phyloP scores from a whole-genome alignment of 2,113 vertebrate species.

The Globicephala melas region DNA sequence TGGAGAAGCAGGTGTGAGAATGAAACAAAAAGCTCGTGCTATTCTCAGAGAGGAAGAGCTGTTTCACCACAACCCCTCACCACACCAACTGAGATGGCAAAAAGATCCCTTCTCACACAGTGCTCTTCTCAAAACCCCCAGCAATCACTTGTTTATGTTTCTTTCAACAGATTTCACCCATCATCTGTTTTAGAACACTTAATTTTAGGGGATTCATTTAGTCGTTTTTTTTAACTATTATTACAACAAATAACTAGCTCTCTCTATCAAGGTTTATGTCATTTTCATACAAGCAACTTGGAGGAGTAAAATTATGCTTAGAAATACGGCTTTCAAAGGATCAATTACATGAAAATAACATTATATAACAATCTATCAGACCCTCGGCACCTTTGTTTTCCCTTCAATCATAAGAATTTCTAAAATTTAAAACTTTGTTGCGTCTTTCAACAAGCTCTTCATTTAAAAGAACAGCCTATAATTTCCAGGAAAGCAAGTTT shows the following conservation, averaged over 20 bases:
- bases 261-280: not conserved
- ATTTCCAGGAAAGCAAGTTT: conserved; percentile 9
- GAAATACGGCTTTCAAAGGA: not conserved
- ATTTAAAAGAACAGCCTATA: not conserved
- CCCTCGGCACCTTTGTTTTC: not conserved
- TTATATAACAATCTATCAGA: not conserved
- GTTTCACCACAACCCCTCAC: conserved; percentile 71
- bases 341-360: not conserved
- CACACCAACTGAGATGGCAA: conserved; percentile 49
- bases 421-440: not conserved
- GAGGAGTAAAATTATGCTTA: not conserved
- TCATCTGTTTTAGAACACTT: not conserved
- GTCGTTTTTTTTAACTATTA: not conserved
- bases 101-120: conserved; percentile 54
- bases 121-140: conserved; percentile 44
- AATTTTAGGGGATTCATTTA: not conserved
- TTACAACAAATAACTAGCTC: not conserved
- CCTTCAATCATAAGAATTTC: not conserved
- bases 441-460: not conserved
- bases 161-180: conserved; percentile 50
- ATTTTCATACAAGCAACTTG: not conserved
- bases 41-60: conserved; percentile 71
- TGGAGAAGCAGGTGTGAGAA: conserved; percentile 63
- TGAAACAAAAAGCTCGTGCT: conserved; percentile 45
- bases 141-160: conserved; percentile 51